Percentiles rank a stretch among this genome's conserved stretches.
These are phyloP conservation scores for Ceuthmochares aereus DNA, from an alignment of 2,113 vertebrate genomes.

Conservation along the genomic window DNA sequence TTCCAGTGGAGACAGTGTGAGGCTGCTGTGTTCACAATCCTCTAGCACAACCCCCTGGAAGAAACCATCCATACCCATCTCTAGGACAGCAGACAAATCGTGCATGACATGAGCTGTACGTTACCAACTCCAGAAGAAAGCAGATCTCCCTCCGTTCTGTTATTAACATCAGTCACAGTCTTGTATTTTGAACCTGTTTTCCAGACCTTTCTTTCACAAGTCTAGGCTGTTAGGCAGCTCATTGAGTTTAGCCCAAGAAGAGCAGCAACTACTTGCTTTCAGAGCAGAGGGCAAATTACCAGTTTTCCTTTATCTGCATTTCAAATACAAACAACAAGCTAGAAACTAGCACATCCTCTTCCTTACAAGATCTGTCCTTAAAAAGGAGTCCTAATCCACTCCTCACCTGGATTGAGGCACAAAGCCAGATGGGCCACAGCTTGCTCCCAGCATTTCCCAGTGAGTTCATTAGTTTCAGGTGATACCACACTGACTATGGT, in stretches of 20 bases:
- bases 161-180: neutral
- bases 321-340: neutral
- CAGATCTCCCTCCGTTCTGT: accelerated
- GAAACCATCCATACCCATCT: neutral
- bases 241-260: neutral
- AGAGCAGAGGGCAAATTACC: neutral
- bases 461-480: neutral
- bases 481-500: neutral
- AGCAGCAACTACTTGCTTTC: neutral
- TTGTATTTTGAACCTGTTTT: neutral
- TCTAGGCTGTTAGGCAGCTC: neutral
- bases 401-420: neutral
- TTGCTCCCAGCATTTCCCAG: neutral
- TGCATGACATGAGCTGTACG: neutral
- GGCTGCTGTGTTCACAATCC: neutral
- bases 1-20: accelerated
- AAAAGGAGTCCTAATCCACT: neutral
- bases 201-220: neutral
- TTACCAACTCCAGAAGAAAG: neutral
- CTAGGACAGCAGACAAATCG: neutral
- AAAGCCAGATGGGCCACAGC: neutral
- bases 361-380: neutral
- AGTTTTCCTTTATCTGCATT: neutral
- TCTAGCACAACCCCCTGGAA: neutral
- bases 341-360: neutral